Base-by-base conservation (phyloP, 2,113 vertebrate genomes). In the Podarcis cretensis region DNA sequence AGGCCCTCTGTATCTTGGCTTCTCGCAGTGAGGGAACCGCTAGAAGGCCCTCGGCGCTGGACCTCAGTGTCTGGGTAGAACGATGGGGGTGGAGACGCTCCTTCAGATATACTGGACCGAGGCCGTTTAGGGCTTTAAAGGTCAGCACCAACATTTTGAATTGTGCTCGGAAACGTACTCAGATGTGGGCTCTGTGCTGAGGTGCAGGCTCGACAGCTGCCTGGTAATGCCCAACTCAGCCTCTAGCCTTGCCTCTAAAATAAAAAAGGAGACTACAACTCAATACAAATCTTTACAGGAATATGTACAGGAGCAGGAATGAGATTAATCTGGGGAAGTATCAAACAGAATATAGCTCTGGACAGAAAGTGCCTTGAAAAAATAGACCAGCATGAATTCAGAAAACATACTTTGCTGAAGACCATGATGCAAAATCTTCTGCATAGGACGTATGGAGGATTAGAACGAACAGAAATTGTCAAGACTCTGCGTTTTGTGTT, bases 241-340 rank as follows among this genome's bases (percentile, higher is more conserved):
- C 27, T 8, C 27, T 9, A 9, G 68, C 68, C 68, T 27, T 71
- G 68, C 68, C 25, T 30, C 27, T 30, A 71, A 27, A 71, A 71
- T 13, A 7, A 30, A 27, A 71, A 71, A 71, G 59, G 59, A 63
- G 13, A 20, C 59, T 63, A 63, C 16, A 63, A 63, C 59, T 63
- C 59, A 63, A 13, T 30, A n/a, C n/a, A 94, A 91, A 40, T 6
- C 68, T 84, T 92, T 89, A 57, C 91, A 91, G 79, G 63, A n/a
- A 48, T 94, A 94, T 92, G 88, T 59, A 92, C 30, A 30, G 25
- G 85, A 88, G 88, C 32, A 89, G 89, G 77, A 43, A 63, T 77
- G 83, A 84, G 57, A 91, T 90, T 88, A 83, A 63, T 30, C 37
- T 59, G 40, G 16, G 80, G 80, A 54, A 27, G 21, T 69, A 27